Conservation (phyloP, 2,797 vertebrate species). For the Urophycis tenuis region DNA sequence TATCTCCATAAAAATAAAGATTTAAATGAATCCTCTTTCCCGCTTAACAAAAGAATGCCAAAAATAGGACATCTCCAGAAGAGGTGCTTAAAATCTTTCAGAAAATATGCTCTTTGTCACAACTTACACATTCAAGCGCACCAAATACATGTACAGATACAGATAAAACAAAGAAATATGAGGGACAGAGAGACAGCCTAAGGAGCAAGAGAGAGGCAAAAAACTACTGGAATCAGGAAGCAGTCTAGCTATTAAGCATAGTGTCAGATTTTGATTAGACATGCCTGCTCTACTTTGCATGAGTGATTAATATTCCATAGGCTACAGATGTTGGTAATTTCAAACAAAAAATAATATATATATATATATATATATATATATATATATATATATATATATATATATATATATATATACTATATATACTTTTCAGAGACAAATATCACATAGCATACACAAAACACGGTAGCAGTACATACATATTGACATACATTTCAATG, state of each 20-base stretch:
- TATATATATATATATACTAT: too few relatives aligned
- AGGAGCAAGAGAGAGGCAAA: slow-evolving; percentile 33
- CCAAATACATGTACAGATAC: slow-evolving; percentile 19
- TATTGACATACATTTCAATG: slow-evolving; percentile 50
- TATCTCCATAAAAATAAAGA: slow-evolving; percentile 16
- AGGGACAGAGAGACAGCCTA: slow-evolving; percentile 32
- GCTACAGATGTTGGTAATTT: slow-evolving; percentile 63
- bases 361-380: slow-evolving; percentile 38
- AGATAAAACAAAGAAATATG: slow-evolving; percentile 23
- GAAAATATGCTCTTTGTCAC: slow-evolving; percentile 15
- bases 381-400: too few relatives aligned
- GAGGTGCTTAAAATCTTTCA: slow-evolving; percentile 13
- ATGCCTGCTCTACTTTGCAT: slow-evolving; percentile 69
- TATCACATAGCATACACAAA: slow-evolving; percentile 64
- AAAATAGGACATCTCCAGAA: slow-evolving; percentile 31
- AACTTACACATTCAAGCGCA: slow-evolving; percentile 25
- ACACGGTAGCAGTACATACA: slow-evolving; percentile 58
- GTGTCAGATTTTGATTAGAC: slow-evolving; percentile 66
- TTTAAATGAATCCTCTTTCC: slow-evolving; percentile 15
- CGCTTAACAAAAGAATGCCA: slow-evolving; percentile 23
- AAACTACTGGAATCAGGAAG: slow-evolving; percentile 50
- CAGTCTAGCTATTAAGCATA: slow-evolving; percentile 55
- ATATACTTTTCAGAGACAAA: slow-evolving; percentile 65
- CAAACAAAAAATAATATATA: slow-evolving; percentile 47
- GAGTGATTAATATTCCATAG: slow-evolving; percentile 67